Conservation (phyloP, 2,113 vertebrate genomes). For the Archocentrus centrarchus region DNA sequence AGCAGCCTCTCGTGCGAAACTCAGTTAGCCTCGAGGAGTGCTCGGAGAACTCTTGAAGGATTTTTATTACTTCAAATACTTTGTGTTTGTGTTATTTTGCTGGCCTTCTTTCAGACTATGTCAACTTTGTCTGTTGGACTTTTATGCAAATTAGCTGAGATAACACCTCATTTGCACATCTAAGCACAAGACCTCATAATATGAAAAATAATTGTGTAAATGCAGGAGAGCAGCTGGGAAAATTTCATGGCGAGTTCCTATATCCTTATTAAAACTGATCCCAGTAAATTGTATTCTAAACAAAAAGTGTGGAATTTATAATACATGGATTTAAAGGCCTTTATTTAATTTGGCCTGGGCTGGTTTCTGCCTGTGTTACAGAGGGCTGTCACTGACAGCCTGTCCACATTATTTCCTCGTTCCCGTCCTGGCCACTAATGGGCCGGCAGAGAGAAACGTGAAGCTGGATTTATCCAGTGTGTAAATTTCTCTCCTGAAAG, state of each 20-base stretch:
- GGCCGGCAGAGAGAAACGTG: neutral
- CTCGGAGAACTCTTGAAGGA: neutral
- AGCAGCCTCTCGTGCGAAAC: conserved; percentile 18
- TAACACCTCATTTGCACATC: neutral
- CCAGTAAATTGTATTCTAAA: neutral
- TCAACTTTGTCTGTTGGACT: neutral
- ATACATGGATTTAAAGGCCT: too few species aligned
- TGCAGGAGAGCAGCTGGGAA: neutral
- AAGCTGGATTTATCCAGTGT: neutral
- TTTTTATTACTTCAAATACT: neutral
- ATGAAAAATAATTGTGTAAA: fast-evolving
- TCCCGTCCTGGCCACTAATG: neutral
- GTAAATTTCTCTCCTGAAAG: neutral
- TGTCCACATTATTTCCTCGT: fast-evolving
- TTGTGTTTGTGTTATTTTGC: neutral
- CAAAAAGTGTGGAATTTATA: neutral
- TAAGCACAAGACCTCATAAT: neutral
- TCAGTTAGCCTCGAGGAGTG: conserved; percentile 13
- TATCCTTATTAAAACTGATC: neutral
- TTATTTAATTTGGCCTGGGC: too few species aligned
- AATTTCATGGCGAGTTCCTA: neutral
- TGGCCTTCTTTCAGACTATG: neutral
- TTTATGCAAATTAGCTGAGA: neutral
- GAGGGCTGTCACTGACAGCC: neutral
- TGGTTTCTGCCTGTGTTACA: neutral